Percentiles rank a stretch among this genome's conserved stretches.
phyloP scores from a whole-genome alignment of 2,113 vertebrate genomes.

The Casuarius casuarius region DNA sequence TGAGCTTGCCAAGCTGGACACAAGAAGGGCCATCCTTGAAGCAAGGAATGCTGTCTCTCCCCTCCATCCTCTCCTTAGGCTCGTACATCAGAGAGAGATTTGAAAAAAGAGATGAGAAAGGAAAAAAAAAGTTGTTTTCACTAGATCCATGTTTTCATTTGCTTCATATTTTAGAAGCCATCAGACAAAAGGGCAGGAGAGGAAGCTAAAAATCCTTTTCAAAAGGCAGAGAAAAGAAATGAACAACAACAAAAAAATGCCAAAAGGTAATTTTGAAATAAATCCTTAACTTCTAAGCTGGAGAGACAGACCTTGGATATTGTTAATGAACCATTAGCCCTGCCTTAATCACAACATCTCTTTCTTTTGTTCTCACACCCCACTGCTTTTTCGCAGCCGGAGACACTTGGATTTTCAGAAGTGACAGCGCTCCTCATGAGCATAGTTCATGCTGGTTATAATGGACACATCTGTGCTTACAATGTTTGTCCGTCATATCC shows the following conservation, averaged over 20 bases:
- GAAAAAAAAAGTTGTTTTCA: slow-evolving; percentile 38
- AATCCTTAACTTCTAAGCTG: slow-evolving; percentile 46
- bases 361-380: slow-evolving; percentile 78
- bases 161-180: slow-evolving; percentile 48
- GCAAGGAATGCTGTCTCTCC: not conserved
- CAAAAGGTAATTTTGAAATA: slow-evolving; percentile 65
- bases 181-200: slow-evolving; percentile 49
- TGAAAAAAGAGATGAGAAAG: slow-evolving; percentile 36
- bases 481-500: slow-evolving; percentile 61
- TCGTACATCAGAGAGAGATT: not conserved
- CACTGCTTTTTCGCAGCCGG: slow-evolving; percentile 64
- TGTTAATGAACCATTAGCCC: slow-evolving; percentile 71
- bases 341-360: slow-evolving; percentile 68
- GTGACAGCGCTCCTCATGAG: slow-evolving; percentile 66
- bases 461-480: slow-evolving; percentile 76
- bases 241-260: not conserved
- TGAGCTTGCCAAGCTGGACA: not conserved
- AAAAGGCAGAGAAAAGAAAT: slow-evolving; percentile 42
- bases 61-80: not conserved
- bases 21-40: not conserved
- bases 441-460: slow-evolving; percentile 64
- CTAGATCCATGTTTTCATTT: slow-evolving; percentile 53
- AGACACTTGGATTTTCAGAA: slow-evolving; percentile 63
- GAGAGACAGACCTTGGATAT: slow-evolving; percentile 25
- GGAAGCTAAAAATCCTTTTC: slow-evolving; percentile 57